phyloP scores from a whole-genome alignment of 2,888 invertebrate genomes.

The Eristalis tenax region DNA sequence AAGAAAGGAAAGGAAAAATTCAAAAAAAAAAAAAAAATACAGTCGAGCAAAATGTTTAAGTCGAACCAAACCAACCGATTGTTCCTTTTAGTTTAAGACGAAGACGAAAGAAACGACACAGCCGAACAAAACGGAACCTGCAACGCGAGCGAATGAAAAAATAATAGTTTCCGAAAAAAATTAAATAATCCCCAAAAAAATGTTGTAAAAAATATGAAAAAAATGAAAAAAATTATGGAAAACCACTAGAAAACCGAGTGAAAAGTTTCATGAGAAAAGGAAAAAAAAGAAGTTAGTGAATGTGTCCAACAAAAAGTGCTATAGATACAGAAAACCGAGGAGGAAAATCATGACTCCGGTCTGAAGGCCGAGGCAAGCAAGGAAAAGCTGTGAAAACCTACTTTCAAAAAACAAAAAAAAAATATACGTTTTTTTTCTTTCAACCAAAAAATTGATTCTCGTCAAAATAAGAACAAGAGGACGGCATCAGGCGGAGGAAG shows the following conservation, averaged over 20 bases:
- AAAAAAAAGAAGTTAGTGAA: constrained; percentile 55
- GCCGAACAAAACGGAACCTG: neutral
- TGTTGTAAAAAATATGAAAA: constrained; percentile 19
- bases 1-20: constrained; percentile 21
- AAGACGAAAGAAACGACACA: constrained; percentile 3
- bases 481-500: neutral
- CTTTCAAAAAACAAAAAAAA: constrained; percentile 20
- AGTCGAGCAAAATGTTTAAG: constrained; percentile 41
- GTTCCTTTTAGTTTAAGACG: constrained; percentile 66
- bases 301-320: constrained; percentile 68
- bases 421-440: neutral
- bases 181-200: constrained; percentile 22
- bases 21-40: neutral
- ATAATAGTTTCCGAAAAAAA: neutral
- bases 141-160: neutral
- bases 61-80: constrained; percentile 59
- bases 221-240: constrained; percentile 27
- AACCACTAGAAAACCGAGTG: constrained; percentile 36
- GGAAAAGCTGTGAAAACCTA: constrained; percentile 44
- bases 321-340: constrained; percentile 68
- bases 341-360: constrained; percentile 68
- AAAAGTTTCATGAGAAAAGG: constrained; percentile 14
- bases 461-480: neutral
- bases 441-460: neutral
- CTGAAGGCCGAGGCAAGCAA: constrained; percentile 44